Evolutionary conservation across 2,888 invertebrate genomes (phyloP), one percentile per base, ranked within the genome.

Genomic region (Hydroisotoma schaefferi): DNA sequence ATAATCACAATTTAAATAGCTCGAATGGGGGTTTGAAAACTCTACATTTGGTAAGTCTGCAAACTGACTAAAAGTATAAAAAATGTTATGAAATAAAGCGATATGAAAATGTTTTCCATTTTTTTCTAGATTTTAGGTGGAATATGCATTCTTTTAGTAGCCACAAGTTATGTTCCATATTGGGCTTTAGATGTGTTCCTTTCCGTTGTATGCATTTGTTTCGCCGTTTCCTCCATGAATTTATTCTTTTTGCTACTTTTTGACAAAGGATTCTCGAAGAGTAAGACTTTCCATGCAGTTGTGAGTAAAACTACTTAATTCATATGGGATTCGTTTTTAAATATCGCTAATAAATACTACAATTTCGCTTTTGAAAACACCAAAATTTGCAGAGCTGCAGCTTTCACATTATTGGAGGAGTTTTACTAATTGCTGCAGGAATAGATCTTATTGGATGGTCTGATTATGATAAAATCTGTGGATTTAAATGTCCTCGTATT

Each of bases 361-460:
- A 43, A 43, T 51, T n/a, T 18, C 51, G n/a, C 8, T 29, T 18
- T n/a, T n/a, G n/a, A 55, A 43, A 22, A 40, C 18, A 27, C 26
- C 3, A 20, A 22, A 27, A 8, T 40, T 23, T 37, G 22, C 47
- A 67, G 68, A 56, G 46, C 46, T 65, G 61, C 25, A 40, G 60
- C 2, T 65, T 43, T 25, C 68, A 68, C 29, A 25, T 61, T 1
- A 27, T 65, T 2, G 59, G 56, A 15, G 65, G 61, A 47, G 40
- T 57, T 15, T 28, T 53, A n/a, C 55, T 68, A 1, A 48, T 68
- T 25, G 40, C 61, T n/a, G 57, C 65, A 47, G 68, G 63, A 37
- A 68, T 68, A 8, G 65, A 68, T 38, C 51, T 67, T 8, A 57
- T 61, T 15, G 67, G 67, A 20, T 67, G 67, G 67, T 56, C 59